Evolutionary conservation across 2,797 vertebrate genomes (phyloP).

Genomic region (Poeciliopsis presidionis): DNA sequence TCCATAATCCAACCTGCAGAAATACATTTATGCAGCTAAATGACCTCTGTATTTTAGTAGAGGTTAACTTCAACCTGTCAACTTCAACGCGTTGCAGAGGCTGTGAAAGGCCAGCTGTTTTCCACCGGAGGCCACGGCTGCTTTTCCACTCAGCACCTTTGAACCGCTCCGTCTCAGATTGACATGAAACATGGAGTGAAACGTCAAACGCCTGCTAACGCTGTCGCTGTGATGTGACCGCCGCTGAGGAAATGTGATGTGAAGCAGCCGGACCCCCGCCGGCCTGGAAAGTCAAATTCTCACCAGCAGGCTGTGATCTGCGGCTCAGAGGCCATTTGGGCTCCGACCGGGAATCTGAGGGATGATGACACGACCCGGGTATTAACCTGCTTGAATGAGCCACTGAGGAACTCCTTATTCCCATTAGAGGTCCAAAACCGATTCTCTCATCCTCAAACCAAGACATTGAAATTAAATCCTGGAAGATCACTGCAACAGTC

Average conservation of each 20-base stretch:
- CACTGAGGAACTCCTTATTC: neutral
- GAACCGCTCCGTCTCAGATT: conserved; percentile 50
- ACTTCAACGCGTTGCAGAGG: conserved; percentile 30
- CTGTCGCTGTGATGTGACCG: conserved; percentile 64
- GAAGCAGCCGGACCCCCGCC: conserved; percentile 20
- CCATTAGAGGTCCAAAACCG: neutral
- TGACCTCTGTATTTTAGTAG: neutral
- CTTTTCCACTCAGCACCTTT: conserved; percentile 53
- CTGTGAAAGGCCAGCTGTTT: conserved; percentile 29
- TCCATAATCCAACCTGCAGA: neutral
- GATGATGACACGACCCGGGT: neutral
- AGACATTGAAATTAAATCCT: neutral
- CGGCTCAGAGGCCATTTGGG: conserved; percentile 17
- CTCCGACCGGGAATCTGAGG: conserved; percentile 17
- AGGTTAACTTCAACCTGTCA: neutral
- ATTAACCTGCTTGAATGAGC: conserved; percentile 1
- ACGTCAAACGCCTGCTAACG: conserved; percentile 54
- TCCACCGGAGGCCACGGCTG: conserved; percentile 50
- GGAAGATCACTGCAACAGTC: neutral
- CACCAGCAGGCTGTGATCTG: conserved; percentile 31
- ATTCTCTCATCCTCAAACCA: neutral
- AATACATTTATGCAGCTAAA: neutral
- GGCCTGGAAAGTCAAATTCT: conserved; percentile 41
- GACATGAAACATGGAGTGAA: conserved; percentile 59
- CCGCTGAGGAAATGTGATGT: conserved; percentile 45